Percentiles rank a stretch among this genome's conserved stretches.
phyloP scores from a whole-genome alignment of 2,797 vertebrate genomes.

The Falco naumanni region DNA sequence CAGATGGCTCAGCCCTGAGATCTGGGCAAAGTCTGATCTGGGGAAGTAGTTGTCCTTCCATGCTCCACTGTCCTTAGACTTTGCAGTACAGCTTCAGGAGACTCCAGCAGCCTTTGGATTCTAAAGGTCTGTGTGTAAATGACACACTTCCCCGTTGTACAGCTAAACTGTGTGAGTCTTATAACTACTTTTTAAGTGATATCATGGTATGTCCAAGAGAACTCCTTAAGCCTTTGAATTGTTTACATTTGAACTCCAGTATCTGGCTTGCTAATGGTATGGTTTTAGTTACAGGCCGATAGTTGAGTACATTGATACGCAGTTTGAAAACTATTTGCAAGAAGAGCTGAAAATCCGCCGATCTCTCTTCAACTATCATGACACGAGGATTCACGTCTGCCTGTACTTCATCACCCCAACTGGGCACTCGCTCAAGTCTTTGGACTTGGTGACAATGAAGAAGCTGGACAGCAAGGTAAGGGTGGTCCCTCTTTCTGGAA shows the following conservation, averaged over 20 bases:
- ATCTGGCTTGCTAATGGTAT: conserved; percentile 73
- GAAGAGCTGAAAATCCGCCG: conserved; percentile 98
- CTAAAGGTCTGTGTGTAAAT: background rate
- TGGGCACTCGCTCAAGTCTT: conserved; percentile 95
- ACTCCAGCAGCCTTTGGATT: background rate
- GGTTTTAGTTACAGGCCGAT: conserved; percentile 96
- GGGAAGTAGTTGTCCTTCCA: background rate
- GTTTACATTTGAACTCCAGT: background rate
- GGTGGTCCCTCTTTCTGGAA: background rate
- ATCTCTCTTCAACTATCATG: conserved; percentile 95
- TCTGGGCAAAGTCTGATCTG: background rate
- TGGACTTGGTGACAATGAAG: conserved; percentile 98
- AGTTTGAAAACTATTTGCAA: conserved; percentile 98
- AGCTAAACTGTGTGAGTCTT: background rate
- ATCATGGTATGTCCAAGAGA: background rate
- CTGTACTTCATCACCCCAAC: conserved; percentile 98
- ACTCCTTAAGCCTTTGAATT: background rate
- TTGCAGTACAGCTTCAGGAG: background rate
- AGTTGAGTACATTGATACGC: conserved; percentile 98
- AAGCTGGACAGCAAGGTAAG: conserved; percentile 97
- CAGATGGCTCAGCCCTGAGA: background rate
- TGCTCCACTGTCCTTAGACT: background rate
- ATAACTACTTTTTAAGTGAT: background rate
- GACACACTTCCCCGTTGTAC: background rate
- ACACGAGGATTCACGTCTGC: conserved; percentile 97